Base-by-base conservation (phyloP, 2,113 vertebrate genomes). In the Sakesphorus luctuosus region DNA sequence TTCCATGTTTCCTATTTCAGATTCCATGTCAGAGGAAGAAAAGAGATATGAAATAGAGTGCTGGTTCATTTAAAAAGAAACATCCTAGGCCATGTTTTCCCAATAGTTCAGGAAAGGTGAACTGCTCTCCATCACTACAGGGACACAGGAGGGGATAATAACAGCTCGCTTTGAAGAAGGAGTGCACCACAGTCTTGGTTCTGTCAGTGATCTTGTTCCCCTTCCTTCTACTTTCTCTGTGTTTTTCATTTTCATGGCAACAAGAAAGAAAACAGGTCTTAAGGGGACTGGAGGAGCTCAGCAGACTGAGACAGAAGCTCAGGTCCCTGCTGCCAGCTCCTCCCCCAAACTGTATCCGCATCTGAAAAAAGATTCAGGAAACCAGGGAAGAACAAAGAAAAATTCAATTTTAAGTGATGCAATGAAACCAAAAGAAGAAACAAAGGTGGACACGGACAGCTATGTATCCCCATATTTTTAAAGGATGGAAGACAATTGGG, bases 391-490 rank as follows among this genome's bases (percentile, higher is more conserved):
- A 6, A 14, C 19, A 25, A 55, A 40, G 18, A 52, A 26, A 61
- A 43, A 14, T 2, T 38, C 38, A 59, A 61, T 38, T 2, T 10
- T 38, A 63, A 68, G 35, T 12, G 8, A 61, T 46, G 25, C 4
- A 56, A 33, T 6, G 56, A 74, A 77, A 53, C 16, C 18, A 52
- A 75, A 86, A 55, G 13, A 81, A 84, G 9, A 28, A 59, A 68
- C 18, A 25, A 52, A 74, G 18, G 12, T 49, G 50, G 35, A 55
- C 6, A 46, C 0, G 0, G 33, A 28, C 23, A 85, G 59, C 47
- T 4, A n/a, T 0, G 7, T 7, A 5, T 46, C 13, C 13, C 71
- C 10, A 0, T 36, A 14, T 56, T 79, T 90, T 62, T 62, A 31
- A 3, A 38, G 26, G 61, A 28, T 31, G 9, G 20, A 43, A 31